Evolutionary conservation across 2,888 invertebrate genomes (phyloP).

Genomic region (Tromatobia lineatoria): DNA sequence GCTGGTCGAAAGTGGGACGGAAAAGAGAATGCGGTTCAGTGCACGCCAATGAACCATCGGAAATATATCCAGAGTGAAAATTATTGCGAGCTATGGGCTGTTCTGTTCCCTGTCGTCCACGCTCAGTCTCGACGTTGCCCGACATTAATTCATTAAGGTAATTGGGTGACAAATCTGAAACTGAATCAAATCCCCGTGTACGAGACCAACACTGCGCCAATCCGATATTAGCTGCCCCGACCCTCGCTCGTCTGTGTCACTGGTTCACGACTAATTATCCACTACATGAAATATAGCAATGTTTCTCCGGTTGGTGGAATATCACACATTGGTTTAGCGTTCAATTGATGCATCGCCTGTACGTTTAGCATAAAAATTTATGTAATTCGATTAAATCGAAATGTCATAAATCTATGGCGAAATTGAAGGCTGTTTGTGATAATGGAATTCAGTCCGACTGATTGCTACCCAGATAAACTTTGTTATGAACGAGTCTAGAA

Average conservation of each 20-base stretch:
- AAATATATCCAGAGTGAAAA: constrained; percentile 36
- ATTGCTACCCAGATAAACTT: background rate
- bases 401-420: constrained; percentile 2
- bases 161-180: constrained; percentile 62
- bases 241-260: constrained; percentile 48
- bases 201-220: constrained; percentile 45
- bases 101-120: background rate
- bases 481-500: too few species aligned
- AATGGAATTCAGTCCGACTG: background rate
- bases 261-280: constrained; percentile 56
- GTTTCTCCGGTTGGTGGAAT: constrained; percentile 8
- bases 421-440: constrained; percentile 9
- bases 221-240: background rate
- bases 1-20: background rate
- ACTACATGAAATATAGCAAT: constrained; percentile 51
- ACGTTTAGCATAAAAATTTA: constrained; percentile 2
- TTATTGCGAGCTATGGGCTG: constrained; percentile 16
- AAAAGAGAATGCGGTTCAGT: constrained; percentile 12
- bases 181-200: constrained; percentile 51
- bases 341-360: constrained; percentile 6
- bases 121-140: constrained; percentile 9
- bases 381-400: constrained; percentile 6
- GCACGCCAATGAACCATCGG: constrained; percentile 22
- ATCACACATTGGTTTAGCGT: background rate
- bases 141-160: constrained; percentile 63